A percentile compares a stretch with the other conserved stretches of the same genome.
These are phyloP conservation scores for Yponomeuta sedellus DNA, from an alignment of 2,888 invertebrate genomes.

Conservation along the genomic window DNA sequence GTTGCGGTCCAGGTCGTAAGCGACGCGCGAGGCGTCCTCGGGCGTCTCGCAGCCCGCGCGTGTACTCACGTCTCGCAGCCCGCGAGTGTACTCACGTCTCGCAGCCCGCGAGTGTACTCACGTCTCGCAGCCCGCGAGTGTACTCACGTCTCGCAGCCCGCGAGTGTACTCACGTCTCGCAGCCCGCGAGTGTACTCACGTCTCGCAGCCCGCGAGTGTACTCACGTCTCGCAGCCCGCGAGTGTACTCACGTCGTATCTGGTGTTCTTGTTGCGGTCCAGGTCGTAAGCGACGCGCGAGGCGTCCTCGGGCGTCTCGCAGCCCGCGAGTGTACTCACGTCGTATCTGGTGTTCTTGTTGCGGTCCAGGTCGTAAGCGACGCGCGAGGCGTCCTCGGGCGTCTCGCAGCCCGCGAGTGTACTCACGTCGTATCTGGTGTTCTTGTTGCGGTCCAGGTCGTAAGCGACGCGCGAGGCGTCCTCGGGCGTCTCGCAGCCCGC, in stretches of 20 bases:
- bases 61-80: too few species aligned
- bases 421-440: constrained; percentile 88
- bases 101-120: constrained; percentile 74
- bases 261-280: constrained; percentile 82
- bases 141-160: constrained; percentile 85
- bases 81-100: constrained; percentile 76
- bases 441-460: constrained; percentile 86
- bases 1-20: constrained; percentile 88
- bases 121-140: constrained; percentile 81
- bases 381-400: constrained; percentile 97
- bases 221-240: too few species aligned
- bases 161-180: constrained; percentile 81
- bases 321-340: constrained; percentile 80
- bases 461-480: constrained; percentile 97
- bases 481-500: constrained; percentile 97
- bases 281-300: constrained; percentile 94
- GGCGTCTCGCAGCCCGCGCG: constrained; percentile 98
- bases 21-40: constrained; percentile 97
- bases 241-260: constrained; percentile 83
- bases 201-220: too few species aligned
- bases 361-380: constrained; percentile 94
- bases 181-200: constrained; percentile 71
- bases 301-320: constrained; percentile 99
- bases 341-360: constrained; percentile 84
- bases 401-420: constrained; percentile 88